phyloP scores from a whole-genome alignment of 2,888 invertebrate species.

The Polietes domitor region DNA sequence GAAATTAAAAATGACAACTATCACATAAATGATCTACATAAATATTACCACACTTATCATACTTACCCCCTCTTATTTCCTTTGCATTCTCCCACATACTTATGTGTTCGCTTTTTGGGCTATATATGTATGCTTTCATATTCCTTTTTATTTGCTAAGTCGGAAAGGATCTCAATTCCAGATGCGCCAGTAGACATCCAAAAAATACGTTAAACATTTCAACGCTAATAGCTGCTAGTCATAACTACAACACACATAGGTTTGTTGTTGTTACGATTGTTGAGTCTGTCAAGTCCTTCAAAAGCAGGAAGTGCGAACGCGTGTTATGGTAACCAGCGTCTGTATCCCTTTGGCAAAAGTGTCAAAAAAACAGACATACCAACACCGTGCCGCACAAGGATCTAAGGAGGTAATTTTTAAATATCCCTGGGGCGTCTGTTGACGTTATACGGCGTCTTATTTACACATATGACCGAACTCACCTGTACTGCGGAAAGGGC shows the following conservation, averaged over 20 bases:
- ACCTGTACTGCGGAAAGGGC: neutral
- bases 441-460: too few relatives aligned
- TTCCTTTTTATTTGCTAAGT: neutral
- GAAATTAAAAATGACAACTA: too few relatives aligned
- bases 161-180: neutral
- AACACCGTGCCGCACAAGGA: neutral
- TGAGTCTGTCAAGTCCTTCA: neutral
- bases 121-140: neutral
- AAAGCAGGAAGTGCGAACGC: slow-evolving; percentile 60
- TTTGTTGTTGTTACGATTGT: too few relatives aligned
- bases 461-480: neutral
- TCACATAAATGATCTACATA: too few relatives aligned
- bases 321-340: slow-evolving; percentile 40
- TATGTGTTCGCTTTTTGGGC: too few relatives aligned
- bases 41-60: slow-evolving; percentile 45
- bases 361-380: neutral
- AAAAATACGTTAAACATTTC: neutral
- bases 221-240: slow-evolving; percentile 8
- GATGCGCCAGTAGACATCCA: neutral
- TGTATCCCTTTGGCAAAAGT: slow-evolving; percentile 40
- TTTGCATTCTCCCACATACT: too few relatives aligned
- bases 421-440: neutral
- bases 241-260: slow-evolving; percentile 14
- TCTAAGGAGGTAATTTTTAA: neutral
- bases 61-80: neutral